Percentiles rank a stretch among this genome's conserved stretches.
Evolutionary conservation across 2,113 vertebrate genomes (phyloP).

Genomic region (Talpa occidentalis): DNA sequence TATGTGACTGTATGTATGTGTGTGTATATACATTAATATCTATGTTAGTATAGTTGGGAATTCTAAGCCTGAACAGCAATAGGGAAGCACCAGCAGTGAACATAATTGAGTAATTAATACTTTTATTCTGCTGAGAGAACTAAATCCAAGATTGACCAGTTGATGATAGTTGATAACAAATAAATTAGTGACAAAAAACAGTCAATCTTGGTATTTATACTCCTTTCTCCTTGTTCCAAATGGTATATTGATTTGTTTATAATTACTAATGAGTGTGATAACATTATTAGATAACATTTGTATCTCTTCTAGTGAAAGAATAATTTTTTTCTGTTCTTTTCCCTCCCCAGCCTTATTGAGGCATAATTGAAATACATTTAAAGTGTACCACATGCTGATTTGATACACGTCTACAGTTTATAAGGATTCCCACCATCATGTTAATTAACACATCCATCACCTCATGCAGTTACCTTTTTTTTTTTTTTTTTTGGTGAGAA

Average conservation of each 20-base stretch:
- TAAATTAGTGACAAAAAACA: conserved; percentile 25
- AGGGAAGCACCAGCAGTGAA: neutral
- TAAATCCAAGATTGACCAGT: conserved; percentile 6
- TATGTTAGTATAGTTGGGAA: neutral
- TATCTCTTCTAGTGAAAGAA: conserved; percentile 10
- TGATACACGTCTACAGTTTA: neutral
- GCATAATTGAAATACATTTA: conserved; percentile 25
- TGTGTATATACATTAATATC: neutral
- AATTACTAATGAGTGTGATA: conserved; percentile 66
- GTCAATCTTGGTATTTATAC: conserved; percentile 33
- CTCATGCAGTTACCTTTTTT: neutral
- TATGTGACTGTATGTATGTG: too few species aligned
- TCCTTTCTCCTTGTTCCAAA: conserved; percentile 43
- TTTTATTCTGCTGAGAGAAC: conserved; percentile 17
- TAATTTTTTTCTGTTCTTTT: neutral
- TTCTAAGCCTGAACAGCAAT: neutral
- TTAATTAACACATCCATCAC: neutral
- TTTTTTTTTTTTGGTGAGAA: neutral
- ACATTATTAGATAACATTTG: conserved; percentile 25
- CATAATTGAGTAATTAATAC: neutral
- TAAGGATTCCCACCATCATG: neutral
- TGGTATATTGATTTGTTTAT: conserved; percentile 57
- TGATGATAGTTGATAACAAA: conserved; percentile 43
- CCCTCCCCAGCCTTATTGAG: neutral
- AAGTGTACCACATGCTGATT: neutral